A percentile compares a stretch with the other conserved stretches of the same genome.
phyloP scores from a whole-genome alignment of 2,113 vertebrate species.

The Plecotus auritus region DNA sequence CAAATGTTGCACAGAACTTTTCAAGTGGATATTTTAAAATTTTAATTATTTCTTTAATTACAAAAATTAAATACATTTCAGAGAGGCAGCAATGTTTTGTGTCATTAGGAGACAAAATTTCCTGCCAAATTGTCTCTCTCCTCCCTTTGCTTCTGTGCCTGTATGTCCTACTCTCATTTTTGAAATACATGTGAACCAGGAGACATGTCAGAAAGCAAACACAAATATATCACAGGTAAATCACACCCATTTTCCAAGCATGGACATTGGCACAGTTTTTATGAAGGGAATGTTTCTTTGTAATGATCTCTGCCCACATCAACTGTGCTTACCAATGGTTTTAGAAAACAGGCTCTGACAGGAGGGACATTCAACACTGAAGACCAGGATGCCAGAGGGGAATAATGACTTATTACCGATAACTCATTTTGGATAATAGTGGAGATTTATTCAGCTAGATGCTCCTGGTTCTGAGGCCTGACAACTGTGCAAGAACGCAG shows the following conservation, averaged over 20 bases:
- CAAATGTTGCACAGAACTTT: neutral
- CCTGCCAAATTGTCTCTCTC: neutral
- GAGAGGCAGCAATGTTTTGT: neutral
- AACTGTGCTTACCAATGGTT: neutral
- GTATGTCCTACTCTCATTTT: neutral
- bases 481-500: neutral
- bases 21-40: neutral
- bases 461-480: neutral
- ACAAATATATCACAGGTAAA: neutral
- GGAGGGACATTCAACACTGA: neutral
- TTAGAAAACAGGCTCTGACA: neutral
- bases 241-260: neutral
- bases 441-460: neutral
- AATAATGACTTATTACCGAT: neutral
- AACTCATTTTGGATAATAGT: neutral
- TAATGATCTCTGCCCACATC: neutral
- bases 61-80: conserved; percentile 13
- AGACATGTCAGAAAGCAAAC: neutral
- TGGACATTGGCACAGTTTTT: neutral
- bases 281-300: conserved; percentile 2
- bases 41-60: conserved; percentile 6
- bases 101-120: neutral
- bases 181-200: neutral
- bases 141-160: neutral
- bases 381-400: neutral